Evolutionary conservation across 2,113 vertebrate genomes (phyloP).

Genomic region (Microcebus ravelobensis): DNA sequence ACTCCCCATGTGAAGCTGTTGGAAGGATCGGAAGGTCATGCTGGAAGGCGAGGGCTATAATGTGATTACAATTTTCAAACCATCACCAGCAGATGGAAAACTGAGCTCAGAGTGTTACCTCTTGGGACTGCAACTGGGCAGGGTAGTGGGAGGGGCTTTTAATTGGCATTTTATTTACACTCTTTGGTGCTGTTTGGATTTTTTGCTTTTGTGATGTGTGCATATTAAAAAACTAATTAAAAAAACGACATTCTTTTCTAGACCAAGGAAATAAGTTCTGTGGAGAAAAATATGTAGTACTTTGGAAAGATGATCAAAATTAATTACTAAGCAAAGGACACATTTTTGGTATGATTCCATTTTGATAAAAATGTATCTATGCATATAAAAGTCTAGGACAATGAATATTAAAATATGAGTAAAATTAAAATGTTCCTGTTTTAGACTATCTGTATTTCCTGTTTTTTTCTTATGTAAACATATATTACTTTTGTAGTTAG

Average conservation of each 20-base stretch:
- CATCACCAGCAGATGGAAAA: neutral
- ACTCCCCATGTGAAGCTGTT: neutral
- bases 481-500: neutral
- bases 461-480: neutral
- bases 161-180: neutral
- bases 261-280: neutral
- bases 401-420: neutral
- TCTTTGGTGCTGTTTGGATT: neutral
- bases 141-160: neutral
- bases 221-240: neutral
- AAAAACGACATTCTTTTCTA: constrained; percentile 4
- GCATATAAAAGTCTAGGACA: neutral
- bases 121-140: neutral
- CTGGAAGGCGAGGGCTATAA: neutral
- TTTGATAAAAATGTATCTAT: neutral
- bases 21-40: neutral
- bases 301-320: constrained; percentile 3
- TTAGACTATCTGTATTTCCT: neutral
- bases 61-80: neutral
- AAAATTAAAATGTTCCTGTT: neutral
- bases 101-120: neutral
- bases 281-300: neutral
- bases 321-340: constrained; percentile 9
- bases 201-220: neutral
- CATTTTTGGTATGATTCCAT: neutral